These are phyloP conservation scores for Cataglyphis albicans DNA, from an alignment of 2,888 invertebrate genomes.

Conservation along the genomic window DNA sequence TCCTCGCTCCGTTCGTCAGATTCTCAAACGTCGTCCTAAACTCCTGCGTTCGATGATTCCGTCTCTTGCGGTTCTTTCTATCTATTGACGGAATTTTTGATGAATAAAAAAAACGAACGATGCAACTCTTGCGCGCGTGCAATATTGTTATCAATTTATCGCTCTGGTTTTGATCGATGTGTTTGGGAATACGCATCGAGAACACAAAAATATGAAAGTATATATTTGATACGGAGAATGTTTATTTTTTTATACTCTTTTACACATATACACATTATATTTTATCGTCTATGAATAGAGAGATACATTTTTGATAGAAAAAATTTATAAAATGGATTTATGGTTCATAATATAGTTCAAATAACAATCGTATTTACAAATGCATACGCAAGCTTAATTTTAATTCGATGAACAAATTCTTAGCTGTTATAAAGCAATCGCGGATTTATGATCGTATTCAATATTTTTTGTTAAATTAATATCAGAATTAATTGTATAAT, in stretches of 20 bases:
- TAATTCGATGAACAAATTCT: slow-evolving; percentile 33
- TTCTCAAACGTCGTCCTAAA: slow-evolving; percentile 58
- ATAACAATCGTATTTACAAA: slow-evolving; percentile 1
- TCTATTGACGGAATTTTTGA: slow-evolving; percentile 23
- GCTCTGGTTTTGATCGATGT: background rate
- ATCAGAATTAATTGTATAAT: slow-evolving; percentile 33
- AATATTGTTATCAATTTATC: slow-evolving; percentile 6
- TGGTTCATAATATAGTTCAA: background rate
- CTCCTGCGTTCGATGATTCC: slow-evolving; percentile 38
- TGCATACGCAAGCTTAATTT: slow-evolving; percentile 16
- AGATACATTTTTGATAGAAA: background rate
- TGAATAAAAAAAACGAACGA: slow-evolving; percentile 19
- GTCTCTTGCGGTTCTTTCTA: slow-evolving; percentile 57
- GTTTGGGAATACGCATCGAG: background rate
- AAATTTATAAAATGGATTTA: background rate
- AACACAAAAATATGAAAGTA: background rate
- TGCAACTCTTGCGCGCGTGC: background rate
- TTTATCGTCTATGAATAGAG: background rate
- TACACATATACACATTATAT: background rate
- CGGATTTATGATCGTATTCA: slow-evolving; percentile 13
- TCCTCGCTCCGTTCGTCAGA: slow-evolving; percentile 56
- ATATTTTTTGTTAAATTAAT: slow-evolving; percentile 40
- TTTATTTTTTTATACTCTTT: background rate
- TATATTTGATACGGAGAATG: background rate
- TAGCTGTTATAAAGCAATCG: slow-evolving; percentile 15